Evolutionary conservation across 2,888 invertebrate species (phyloP), one percentile per base, ranked within the genome.

Genomic region (Thymelicus sylvestris): DNA sequence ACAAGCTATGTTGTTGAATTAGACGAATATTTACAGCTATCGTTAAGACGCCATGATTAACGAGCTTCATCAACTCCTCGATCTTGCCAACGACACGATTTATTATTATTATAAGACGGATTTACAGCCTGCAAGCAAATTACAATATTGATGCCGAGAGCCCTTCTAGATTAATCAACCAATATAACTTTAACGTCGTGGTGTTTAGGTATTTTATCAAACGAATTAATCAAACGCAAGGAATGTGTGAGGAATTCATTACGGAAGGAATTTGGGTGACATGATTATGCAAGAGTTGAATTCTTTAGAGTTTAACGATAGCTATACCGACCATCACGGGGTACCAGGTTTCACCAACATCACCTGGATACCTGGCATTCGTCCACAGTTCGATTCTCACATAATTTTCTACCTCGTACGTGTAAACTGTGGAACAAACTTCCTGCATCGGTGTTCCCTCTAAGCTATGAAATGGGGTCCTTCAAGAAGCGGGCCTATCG

Each of bases 81-180:
- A 75, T 75, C 72, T 75, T 72, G 64, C 65, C 66, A 72, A 71
- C 73, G 70, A 73, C 71, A 66, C 64, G 71, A 76, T 73, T 76
- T 74, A 74, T 76, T 72, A 72, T 74, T 64, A 66, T 67, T 69
- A 68, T 59, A 73, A 73, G 73, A 73, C 64, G 67, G 71, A 75
- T 75, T 76, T 76, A 75, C 75, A 68, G 71, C 61, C 19, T 4
- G 8, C 65, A 63, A 69, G 74, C 75, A 75, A 74, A 77, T 77
- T 75, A 73, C 72, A 76, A 75, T 74, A 75, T 75, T 72, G 74
- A 75, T 76, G 74, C 66, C 55, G 44, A 63, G 41, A 59, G 64
- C 47, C 64, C 48, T 59, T 57, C 44, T 39, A 57, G 64, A 69
- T 69, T 69, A 69, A 59, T 69, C 57, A 57, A 64, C 57, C 62